Conservation (phyloP, 2,113 vertebrate genomes). For the Gavia stellata region DNA sequence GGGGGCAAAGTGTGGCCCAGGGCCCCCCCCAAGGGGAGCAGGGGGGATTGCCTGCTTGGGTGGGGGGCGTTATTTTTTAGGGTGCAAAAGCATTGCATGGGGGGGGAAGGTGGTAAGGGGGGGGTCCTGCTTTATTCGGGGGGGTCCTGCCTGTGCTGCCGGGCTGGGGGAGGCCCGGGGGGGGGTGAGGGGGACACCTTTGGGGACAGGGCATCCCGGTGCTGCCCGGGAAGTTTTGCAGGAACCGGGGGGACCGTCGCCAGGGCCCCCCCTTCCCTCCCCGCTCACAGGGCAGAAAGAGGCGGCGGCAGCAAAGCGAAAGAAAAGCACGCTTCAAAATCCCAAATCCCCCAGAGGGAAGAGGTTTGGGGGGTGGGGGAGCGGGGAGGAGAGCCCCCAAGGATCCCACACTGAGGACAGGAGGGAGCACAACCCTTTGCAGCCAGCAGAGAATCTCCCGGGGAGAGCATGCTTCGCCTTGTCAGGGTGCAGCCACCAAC, state of each 20-base stretch:
- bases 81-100: not conserved
- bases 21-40: not conserved
- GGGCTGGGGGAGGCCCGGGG: not conserved
- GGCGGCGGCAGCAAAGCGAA: not conserved
- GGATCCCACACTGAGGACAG: not conserved
- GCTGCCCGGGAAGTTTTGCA: not conserved
- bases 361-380: too few relatives aligned
- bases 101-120: too few relatives aligned
- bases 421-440: not conserved
- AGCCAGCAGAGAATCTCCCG: not conserved
- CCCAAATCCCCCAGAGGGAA: not conserved
- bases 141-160: not conserved
- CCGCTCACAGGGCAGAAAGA: not conserved
- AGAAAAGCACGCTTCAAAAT: not conserved
- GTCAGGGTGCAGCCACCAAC: not conserved
- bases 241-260: accelerated
- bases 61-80: not conserved
- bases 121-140: not conserved
- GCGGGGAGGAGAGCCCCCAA: not conserved
- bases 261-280: too few relatives aligned
- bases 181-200: too few relatives aligned
- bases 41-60: too few relatives aligned
- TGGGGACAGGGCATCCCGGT: not conserved
- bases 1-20: not conserved
- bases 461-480: not conserved